Conservation (phyloP, 1,140 invertebrate genomes). For the Gonioctena quinquepunctata region DNA sequence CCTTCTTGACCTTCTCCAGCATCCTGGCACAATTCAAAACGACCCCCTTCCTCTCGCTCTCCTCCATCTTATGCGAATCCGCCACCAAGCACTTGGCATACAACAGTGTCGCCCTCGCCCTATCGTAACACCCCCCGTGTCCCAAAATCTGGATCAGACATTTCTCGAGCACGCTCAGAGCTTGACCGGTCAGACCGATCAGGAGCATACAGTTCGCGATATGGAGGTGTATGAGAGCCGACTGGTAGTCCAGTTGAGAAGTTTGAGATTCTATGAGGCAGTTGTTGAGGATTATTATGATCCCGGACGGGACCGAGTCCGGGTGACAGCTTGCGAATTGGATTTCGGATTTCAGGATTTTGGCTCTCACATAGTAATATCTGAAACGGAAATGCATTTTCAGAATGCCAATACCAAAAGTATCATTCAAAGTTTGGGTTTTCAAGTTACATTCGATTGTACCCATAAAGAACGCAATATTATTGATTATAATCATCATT, state of each 20-base stretch:
- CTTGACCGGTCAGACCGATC: constrained; percentile 75
- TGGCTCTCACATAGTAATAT: constrained; percentile 66
- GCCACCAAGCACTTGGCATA: constrained; percentile 73
- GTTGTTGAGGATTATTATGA: constrained; percentile 67
- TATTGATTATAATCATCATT: too few species aligned
- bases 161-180: constrained; percentile 69
- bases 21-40: constrained; percentile 67
- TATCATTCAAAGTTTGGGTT: too few species aligned
- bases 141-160: constrained; percentile 73
- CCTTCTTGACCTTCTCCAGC: constrained; percentile 67
- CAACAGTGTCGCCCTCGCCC: constrained; percentile 67
- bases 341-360: constrained; percentile 75
- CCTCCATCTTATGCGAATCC: constrained; percentile 55
- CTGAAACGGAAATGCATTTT: constrained; percentile 58
- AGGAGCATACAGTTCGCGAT: constrained; percentile 75
- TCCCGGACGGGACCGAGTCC: constrained; percentile 57
- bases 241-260: constrained; percentile 76
- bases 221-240: constrained; percentile 75
- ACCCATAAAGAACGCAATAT: too few species aligned
- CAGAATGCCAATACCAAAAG: too few species aligned
- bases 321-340: constrained; percentile 58
- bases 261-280: constrained; percentile 71
- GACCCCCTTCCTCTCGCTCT: constrained; percentile 59
- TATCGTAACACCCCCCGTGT: constrained; percentile 80
- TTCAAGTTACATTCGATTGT: too few species aligned